A percentile compares a stretch with the other conserved stretches of the same genome.
Evolutionary conservation across 2,888 invertebrate genomes (phyloP).

Genomic region (Oligia latruncula): DNA sequence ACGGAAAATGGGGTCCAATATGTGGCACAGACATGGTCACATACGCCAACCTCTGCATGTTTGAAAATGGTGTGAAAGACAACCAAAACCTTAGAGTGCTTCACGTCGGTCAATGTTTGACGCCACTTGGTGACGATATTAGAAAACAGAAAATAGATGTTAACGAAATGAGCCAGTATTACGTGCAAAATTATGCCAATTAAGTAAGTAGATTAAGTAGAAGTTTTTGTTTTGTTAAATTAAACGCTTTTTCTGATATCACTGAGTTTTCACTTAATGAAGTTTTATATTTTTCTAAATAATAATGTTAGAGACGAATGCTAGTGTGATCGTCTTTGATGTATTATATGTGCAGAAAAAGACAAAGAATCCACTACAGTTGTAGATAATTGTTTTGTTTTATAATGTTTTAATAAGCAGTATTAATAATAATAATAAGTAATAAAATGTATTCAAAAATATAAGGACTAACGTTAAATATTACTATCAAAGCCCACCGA

Average conservation of each 20-base stretch:
- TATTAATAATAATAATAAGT: no score
- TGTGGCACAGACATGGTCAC: conserved; percentile 64
- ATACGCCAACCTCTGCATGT: conserved; percentile 65
- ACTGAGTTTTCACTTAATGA: background rate
- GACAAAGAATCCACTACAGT: background rate
- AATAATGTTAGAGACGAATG: background rate
- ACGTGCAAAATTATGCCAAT: conserved; percentile 3
- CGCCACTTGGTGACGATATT: conserved; percentile 53
- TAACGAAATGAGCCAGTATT: conserved; percentile 19
- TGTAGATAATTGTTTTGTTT: conserved; percentile 8
- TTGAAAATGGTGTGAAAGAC: conserved; percentile 40
- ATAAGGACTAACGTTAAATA: no score
- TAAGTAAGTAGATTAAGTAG: background rate
- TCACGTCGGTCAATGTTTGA: conserved; percentile 62
- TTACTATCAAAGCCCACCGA: background rate
- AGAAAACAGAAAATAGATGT: conserved; percentile 15
- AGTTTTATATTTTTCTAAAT: background rate
- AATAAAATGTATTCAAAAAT: no score
- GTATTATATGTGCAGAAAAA: background rate
- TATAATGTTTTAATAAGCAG: background rate
- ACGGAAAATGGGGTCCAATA: conserved; percentile 63
- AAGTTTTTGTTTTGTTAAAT: background rate
- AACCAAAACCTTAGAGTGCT: conserved; percentile 52
- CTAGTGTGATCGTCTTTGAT: background rate
- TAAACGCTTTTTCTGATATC: background rate